Evolutionary conservation across 2,797 vertebrate genomes (phyloP), one percentile per base, ranked within the genome.

Genomic region (Cyclopterus lumpus): DNA sequence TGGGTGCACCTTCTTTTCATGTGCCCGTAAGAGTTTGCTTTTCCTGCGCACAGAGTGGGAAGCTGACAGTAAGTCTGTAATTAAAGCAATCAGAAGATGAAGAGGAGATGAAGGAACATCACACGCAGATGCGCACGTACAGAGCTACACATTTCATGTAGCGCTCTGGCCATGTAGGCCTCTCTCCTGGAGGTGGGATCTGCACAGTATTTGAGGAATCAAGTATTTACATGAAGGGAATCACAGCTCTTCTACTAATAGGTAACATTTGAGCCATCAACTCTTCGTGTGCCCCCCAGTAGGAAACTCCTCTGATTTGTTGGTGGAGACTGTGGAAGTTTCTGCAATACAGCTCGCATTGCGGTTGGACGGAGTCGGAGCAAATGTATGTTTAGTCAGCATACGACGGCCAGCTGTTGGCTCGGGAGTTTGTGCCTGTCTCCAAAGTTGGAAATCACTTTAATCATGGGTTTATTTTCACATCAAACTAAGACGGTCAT

Each of bases 61-160:
- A 91, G 82, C 84, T 89, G 87, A 89, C 86, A 89, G 86, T 85
- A 84, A 92, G 89, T 88, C 93, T 94, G 90, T 94, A 95, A 95
- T 95, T 95, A 95, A 94, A 93, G 90, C 90, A 93, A 94, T 95
- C 91, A 91, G 91, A 93, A 92, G 93, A 93, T 93, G 89, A 93
- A 90, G 84, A 85, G 4, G 9, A 80, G 75, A 84, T 83, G 83
- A 88, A 88, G 76, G 86, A 86, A 86, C 71, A 71, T 76, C 60
- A 77, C 67, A 66, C 58, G 53, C 65, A 75, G 15, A 67, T n/a
- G 20, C 10, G 10, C 24, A 20, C 40, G 36, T 15, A 2, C 6
- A 53, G 22, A 71, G 12, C 54, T n/a, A 83, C 59, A 67, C 32
- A 67, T 82, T 60, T 75, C 1, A 71, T 12, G 48, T 4, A 34